phyloP scores from a whole-genome alignment of 2,888 invertebrate species.

The Xylota segnis region DNA sequence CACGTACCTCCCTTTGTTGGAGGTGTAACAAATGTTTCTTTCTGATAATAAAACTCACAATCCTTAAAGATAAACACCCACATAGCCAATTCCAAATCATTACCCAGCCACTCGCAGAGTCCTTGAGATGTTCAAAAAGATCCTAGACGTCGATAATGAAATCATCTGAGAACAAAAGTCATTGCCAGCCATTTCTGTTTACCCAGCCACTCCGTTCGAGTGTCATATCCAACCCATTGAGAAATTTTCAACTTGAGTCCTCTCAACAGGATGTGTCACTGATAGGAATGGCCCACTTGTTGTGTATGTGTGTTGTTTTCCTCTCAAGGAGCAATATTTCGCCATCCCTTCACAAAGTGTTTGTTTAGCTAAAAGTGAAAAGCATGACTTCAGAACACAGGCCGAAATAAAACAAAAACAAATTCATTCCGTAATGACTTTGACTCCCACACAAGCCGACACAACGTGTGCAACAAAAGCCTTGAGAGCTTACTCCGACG shows the following conservation, averaged over 20 bases:
- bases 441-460: background rate
- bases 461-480: background rate
- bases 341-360: background rate
- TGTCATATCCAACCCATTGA: slow-evolving; percentile 17
- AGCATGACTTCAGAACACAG: background rate
- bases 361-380: slow-evolving; percentile 13
- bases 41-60: background rate
- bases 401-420: background rate
- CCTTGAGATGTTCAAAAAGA: slow-evolving; percentile 25
- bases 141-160: slow-evolving; percentile 26
- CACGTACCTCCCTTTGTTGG: too few relatives aligned
- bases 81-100: slow-evolving; percentile 1
- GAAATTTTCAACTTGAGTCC: slow-evolving; percentile 2
- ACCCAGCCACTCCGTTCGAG: slow-evolving; percentile 6
- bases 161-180: slow-evolving; percentile 31
- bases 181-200: slow-evolving; percentile 14
- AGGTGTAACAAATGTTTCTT: background rate
- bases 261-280: slow-evolving; percentile 18
- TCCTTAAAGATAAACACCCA: background rate
- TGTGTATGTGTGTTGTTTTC: background rate
- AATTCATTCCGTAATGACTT: slow-evolving; percentile 8
- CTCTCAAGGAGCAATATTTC: background rate
- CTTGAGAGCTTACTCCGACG: background rate
- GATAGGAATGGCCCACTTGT: slow-evolving; percentile 38
- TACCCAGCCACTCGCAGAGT: background rate